Conservation (phyloP, 2,888 invertebrate genomes). For the Drosophila quasianomalipes region DNA sequence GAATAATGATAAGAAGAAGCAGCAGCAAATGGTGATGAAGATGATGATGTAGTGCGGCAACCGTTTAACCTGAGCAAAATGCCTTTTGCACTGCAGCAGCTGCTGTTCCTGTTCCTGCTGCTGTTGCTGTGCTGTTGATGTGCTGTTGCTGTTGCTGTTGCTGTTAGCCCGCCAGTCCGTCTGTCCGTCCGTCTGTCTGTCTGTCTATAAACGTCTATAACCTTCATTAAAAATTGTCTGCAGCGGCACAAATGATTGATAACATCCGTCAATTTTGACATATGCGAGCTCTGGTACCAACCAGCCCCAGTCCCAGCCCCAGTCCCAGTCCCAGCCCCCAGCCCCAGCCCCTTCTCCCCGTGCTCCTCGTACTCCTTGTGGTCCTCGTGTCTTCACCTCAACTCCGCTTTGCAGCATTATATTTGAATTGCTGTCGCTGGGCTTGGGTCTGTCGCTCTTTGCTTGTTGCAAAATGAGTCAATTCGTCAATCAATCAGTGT, state of each 20-base stretch:
- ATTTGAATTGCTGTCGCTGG: conserved; percentile 9
- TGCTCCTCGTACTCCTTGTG: background rate
- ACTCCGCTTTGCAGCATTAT: conserved; percentile 7
- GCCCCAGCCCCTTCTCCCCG: background rate
- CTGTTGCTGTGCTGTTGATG: background rate
- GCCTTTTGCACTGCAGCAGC: conserved; percentile 33
- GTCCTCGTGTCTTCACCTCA: background rate
- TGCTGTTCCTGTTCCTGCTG: conserved; percentile 9
- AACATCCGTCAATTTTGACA: conserved; percentile 82
- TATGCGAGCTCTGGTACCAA: conserved; percentile 64
- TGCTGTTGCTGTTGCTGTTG: background rate
- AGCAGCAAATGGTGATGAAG: conserved; percentile 16
- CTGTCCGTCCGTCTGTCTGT: conserved; percentile 13
- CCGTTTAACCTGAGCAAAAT: conserved; percentile 52
- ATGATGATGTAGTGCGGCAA: conserved; percentile 36
- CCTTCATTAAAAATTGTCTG: conserved; percentile 81
- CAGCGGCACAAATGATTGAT: conserved; percentile 80
- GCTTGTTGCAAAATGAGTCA: conserved; percentile 65
- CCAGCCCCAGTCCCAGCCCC: background rate
- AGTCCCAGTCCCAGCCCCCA: background rate
- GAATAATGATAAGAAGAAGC: conserved; percentile 6
- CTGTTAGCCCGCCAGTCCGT: background rate
- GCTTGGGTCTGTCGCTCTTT: conserved; percentile 10
- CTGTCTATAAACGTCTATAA: conserved; percentile 72
- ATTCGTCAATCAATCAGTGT: conserved; percentile 80